Conservation (phyloP, 1,140 invertebrate genomes). For the Papilio dardanus region DNA sequence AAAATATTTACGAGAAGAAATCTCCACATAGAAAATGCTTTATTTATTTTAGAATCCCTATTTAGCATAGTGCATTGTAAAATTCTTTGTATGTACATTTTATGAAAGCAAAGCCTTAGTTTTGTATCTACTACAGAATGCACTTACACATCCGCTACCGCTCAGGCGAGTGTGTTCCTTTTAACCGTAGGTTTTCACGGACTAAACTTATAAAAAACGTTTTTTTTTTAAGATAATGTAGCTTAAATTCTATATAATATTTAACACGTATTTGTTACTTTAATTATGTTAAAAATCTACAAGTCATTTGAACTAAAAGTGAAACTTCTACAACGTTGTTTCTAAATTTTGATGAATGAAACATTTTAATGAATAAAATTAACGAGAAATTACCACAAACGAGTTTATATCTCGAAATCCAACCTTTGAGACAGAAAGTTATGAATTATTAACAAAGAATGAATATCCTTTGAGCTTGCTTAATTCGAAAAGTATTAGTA, state of each 20-base stretch:
- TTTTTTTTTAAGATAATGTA: background rate
- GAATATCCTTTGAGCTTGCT: background rate
- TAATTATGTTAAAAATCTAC: too few species aligned
- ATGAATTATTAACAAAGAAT: conserved; percentile 11
- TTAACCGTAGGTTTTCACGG: background rate
- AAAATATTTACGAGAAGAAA: background rate
- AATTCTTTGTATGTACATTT: conserved; percentile 9
- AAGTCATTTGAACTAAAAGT: background rate
- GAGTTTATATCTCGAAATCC: background rate
- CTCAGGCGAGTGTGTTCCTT: background rate
- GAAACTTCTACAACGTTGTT: background rate
- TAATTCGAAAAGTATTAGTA: background rate
- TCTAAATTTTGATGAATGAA: conserved; percentile 9
- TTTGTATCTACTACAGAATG: conserved; percentile 33
- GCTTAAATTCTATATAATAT: too few species aligned
- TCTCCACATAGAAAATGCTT: background rate
- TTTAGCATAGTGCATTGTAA: conserved; percentile 1
- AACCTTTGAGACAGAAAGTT: background rate
- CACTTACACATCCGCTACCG: background rate
- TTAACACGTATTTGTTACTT: too few species aligned
- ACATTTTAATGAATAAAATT: conserved; percentile 12
- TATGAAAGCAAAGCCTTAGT: conserved; percentile 1
- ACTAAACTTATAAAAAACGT: background rate
- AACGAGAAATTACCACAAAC: conserved; percentile 2
- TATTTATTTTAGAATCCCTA: conserved; percentile 2